A percentile compares a stretch with the other conserved stretches of the same genome.
These are phyloP conservation scores for Camptogramma bilineatum DNA, from an alignment of 2,888 invertebrate genomes.

Conservation along the genomic window DNA sequence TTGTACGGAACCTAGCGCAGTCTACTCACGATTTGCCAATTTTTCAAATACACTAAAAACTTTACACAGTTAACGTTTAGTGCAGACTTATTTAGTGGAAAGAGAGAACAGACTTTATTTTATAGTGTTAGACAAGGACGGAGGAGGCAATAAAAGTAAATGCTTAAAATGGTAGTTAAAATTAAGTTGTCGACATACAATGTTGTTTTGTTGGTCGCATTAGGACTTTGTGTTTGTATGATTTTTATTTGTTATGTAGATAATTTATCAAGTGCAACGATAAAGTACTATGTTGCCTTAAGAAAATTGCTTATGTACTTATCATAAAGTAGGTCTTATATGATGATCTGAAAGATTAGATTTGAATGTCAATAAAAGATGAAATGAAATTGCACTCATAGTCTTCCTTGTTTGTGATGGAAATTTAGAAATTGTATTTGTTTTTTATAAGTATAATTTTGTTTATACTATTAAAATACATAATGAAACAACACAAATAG, in stretches of 20 bases:
- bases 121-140: conserved; percentile 44
- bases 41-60: conserved; percentile 63
- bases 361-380: no score
- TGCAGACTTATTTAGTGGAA: conserved; percentile 48
- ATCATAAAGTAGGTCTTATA: background rate
- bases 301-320: background rate
- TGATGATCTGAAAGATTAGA: no score
- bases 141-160: conserved; percentile 57
- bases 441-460: background rate
- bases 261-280: background rate
- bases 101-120: conserved; percentile 45
- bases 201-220: conserved; percentile 40
- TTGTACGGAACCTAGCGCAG: conserved; percentile 32
- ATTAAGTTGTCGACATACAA: conserved; percentile 57
- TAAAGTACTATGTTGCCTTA: background rate
- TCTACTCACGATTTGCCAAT: conserved; percentile 40
- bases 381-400: no score
- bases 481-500: conserved; percentile 23
- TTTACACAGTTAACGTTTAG: conserved; percentile 55
- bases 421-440: no score
- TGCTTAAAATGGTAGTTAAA: conserved; percentile 51
- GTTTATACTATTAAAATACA: background rate
- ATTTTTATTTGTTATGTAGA: background rate
- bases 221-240: background rate
- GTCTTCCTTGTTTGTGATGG: no score